Evolutionary conservation across 2,888 invertebrate genomes (phyloP).

Genomic region (Alloscopus bannaensis): DNA sequence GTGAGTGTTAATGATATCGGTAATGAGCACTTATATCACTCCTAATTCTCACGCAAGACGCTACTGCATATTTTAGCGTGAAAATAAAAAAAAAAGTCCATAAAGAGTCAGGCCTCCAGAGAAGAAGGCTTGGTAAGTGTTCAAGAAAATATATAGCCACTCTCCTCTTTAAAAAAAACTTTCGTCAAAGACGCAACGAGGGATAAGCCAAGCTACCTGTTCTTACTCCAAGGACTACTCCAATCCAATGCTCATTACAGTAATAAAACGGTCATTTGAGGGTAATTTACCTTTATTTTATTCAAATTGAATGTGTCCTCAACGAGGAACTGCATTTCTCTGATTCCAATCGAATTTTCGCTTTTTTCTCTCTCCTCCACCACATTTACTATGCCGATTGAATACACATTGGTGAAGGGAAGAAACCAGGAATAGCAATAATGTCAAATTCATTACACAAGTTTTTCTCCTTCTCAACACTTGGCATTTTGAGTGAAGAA

Average conservation of each 20-base stretch:
- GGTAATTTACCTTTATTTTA: conserved; percentile 61
- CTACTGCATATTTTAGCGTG: conserved; percentile 42
- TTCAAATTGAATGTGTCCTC: conserved; percentile 17
- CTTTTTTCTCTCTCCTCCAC: background rate
- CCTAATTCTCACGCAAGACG: conserved; percentile 60
- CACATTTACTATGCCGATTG: background rate
- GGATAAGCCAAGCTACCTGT: conserved; percentile 53
- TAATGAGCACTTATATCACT: conserved; percentile 45
- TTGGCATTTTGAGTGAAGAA: too few species aligned
- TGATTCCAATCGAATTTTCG: conserved; percentile 27
- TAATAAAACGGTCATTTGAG: conserved; percentile 57
- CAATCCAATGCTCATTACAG: conserved; percentile 49
- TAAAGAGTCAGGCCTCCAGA: background rate
- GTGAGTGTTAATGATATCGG: conserved; percentile 61
- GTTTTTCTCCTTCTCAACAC: background rate
- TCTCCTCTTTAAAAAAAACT: too few species aligned
- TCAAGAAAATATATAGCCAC: too few species aligned
- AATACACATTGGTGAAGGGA: background rate
- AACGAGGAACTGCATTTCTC: conserved; percentile 28
- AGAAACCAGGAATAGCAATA: conserved; percentile 39
- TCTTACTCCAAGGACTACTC: conserved; percentile 32
- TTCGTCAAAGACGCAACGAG: background rate
- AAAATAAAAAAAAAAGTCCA: conserved; percentile 22
- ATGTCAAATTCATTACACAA: conserved; percentile 14
- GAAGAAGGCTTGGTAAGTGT: background rate